These are phyloP conservation scores for Balanococcus diminutus DNA, from an alignment of 2,888 invertebrate species.

Conservation along the genomic window DNA sequence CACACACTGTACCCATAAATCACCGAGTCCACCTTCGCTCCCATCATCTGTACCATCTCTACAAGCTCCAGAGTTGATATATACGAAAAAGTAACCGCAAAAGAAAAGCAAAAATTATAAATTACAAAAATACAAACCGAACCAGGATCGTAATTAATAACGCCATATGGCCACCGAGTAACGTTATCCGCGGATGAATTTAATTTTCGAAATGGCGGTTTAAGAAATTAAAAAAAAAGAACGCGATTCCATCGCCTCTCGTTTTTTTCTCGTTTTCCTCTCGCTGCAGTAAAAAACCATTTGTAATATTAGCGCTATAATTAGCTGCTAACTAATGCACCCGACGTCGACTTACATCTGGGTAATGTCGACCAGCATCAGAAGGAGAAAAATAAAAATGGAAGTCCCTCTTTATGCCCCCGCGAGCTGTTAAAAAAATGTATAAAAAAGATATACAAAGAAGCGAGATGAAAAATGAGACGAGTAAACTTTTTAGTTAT, in stretches of 20 bases:
- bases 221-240: constrained; percentile 20
- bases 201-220: constrained; percentile 28
- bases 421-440: neutral
- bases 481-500: neutral
- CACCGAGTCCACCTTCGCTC: neutral
- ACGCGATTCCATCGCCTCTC: neutral
- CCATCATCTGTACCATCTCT: neutral
- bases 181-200: constrained; percentile 9
- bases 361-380: neutral
- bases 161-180: constrained; percentile 18
- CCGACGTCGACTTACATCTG: constrained; percentile 1
- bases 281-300: neutral
- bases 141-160: neutral
- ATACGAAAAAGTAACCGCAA: neutral
- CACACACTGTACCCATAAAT: neutral
- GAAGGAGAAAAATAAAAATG: neutral
- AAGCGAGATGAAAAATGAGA: constrained; percentile 14
- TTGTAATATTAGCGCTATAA: constrained; percentile 26
- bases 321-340: constrained; percentile 31
- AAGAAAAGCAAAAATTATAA: no score
- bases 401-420: neutral
- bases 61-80: neutral
- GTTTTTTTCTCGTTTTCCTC: neutral
- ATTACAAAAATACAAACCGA: constrained; percentile 3
- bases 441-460: neutral